phyloP scores from a whole-genome alignment of 2,797 vertebrate genomes.

The Microctenopoma steveboyesi region DNA sequence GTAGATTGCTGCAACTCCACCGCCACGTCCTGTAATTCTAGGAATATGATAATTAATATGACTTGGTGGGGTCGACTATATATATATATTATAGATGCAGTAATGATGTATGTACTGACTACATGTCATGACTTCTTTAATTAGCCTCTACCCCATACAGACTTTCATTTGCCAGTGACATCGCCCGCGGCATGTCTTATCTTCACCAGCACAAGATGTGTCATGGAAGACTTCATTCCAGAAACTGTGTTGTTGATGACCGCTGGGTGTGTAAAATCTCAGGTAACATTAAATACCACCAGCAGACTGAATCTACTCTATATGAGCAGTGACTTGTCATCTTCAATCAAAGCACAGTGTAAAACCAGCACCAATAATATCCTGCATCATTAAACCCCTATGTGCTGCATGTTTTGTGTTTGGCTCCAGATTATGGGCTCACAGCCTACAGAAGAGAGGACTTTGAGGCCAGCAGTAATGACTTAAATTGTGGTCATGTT shows the following conservation, averaged over 20 bases:
- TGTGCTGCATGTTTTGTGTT: conserved; percentile 25
- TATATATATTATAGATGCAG: no score
- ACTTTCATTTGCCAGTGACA: conserved; percentile 84
- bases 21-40: no score
- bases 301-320: neutral
- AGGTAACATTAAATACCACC: conserved; percentile 64
- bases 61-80: no score
- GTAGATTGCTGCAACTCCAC: no score
- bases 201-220: conserved; percentile 83
- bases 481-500: conserved; percentile 68
- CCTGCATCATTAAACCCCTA: neutral
- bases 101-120: neutral
- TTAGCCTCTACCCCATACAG: conserved; percentile 43
- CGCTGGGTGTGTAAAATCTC: conserved; percentile 87
- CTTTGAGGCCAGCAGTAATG: conserved; percentile 67
- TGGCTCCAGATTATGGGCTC: conserved; percentile 79
- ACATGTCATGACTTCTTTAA: neutral
- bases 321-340: neutral
- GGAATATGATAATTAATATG: no score
- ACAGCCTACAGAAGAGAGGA: conserved; percentile 80
- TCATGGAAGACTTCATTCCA: conserved; percentile 82
- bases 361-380: conserved; percentile 10
- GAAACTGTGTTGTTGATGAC: conserved; percentile 84
- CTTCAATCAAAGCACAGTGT: neutral
- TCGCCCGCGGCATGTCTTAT: conserved; percentile 81